These are phyloP conservation scores for Arenaria interpres DNA, from an alignment of 2,113 vertebrate species.

Conservation along the genomic window DNA sequence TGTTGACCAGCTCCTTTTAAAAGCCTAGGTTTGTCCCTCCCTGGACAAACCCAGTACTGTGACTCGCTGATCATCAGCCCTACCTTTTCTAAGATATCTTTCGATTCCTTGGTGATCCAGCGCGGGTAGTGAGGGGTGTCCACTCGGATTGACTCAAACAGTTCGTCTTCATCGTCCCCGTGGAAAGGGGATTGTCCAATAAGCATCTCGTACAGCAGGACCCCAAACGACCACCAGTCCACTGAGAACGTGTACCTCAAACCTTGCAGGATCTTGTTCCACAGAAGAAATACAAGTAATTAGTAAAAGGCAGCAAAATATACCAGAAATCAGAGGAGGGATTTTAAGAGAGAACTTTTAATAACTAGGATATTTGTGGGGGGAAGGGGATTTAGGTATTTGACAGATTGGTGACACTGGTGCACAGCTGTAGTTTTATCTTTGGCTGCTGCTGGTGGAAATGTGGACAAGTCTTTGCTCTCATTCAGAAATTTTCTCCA, in stretches of 20 bases:
- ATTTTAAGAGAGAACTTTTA: background rate
- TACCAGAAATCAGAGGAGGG: background rate
- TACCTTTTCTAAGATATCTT: slow-evolving; percentile 93
- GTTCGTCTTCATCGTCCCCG: slow-evolving; percentile 94
- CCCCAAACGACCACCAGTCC: slow-evolving; percentile 99
- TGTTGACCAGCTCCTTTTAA: background rate
- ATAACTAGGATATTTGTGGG: background rate
- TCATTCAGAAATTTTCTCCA: background rate
- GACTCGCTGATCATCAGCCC: fast-evolving
- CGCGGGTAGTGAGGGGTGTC: slow-evolving; percentile 95
- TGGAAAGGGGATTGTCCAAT: slow-evolving; percentile 98
- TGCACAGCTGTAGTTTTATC: background rate
- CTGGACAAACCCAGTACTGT: fast-evolving
- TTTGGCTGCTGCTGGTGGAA: background rate
- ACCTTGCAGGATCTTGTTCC: slow-evolving; percentile 88
- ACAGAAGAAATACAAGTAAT: fast-evolving
- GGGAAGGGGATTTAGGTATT: background rate
- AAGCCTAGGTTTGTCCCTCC: background rate
- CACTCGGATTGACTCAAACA: slow-evolving; percentile 96
- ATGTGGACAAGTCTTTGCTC: background rate
- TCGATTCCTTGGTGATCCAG: slow-evolving; percentile 96
- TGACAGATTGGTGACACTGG: background rate
- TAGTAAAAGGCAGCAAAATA: background rate
- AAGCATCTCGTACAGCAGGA: slow-evolving; percentile 96
- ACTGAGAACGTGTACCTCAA: slow-evolving; percentile 94